A percentile compares a stretch with the other conserved stretches of the same genome.
Evolutionary conservation across 2,797 vertebrate genomes (phyloP).

Genomic region (Syngnathus acus): DNA sequence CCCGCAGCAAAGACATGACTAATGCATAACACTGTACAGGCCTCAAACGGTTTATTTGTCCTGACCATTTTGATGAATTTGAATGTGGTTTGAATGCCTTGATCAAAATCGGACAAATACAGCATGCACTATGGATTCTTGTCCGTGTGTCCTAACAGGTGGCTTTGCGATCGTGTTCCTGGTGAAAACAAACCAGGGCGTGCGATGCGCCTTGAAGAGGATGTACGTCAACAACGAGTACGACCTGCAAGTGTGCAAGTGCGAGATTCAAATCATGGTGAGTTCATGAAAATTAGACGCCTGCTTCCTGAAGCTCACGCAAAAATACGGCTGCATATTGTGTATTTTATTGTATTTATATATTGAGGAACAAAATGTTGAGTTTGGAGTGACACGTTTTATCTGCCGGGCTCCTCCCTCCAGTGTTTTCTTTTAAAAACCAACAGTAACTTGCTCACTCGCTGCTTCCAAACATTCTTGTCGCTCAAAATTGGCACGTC

Average conservation of each 20-base stretch:
- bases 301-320: background rate
- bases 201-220: conserved; percentile 93
- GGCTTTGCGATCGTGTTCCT: conserved; percentile 97
- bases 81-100: background rate
- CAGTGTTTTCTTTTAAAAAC: conserved; percentile 1
- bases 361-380: no score
- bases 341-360: no score
- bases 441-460: background rate
- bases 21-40: conserved; percentile 56
- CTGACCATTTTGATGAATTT: conserved; percentile 11
- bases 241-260: conserved; percentile 93
- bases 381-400: background rate
- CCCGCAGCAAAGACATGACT: conserved; percentile 64
- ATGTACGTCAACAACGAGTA: conserved; percentile 99
- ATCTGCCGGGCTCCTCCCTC: background rate
- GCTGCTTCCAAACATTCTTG: background rate
- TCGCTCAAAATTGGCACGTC: background rate
- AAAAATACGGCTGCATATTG: no score
- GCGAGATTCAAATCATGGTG: conserved; percentile 98
- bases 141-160: conserved; percentile 60
- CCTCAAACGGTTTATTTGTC: conserved; percentile 46
- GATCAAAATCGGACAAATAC: background rate
- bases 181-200: conserved; percentile 85
- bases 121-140: no score
- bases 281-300: conserved; percentile 43